Percentiles rank a stretch among this genome's conserved stretches.
Conservation (phyloP, 2,797 vertebrate genomes). For the Nyctibius grandis region DNA sequence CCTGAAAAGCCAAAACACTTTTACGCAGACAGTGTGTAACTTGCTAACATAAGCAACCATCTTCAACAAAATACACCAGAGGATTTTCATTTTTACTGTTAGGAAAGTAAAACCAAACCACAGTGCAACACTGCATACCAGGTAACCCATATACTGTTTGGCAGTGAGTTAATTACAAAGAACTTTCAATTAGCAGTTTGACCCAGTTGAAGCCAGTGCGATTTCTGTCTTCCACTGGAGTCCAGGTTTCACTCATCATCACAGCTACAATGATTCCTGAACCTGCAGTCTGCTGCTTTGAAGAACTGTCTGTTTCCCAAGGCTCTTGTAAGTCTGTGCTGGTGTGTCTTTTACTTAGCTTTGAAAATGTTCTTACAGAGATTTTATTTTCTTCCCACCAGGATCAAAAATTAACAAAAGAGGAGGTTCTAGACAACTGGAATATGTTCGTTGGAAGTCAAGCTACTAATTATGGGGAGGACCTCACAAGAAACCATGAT, state of each 20-base stretch:
- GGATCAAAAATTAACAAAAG: constrained; percentile 92
- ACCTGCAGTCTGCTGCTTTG: neutral
- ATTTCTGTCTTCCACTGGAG: neutral
- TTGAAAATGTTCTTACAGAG: neutral
- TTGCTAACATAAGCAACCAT: neutral
- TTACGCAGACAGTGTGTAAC: neutral
- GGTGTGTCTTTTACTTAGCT: neutral
- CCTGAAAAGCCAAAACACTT: neutral
- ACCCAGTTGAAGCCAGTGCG: neutral
- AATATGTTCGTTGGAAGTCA: constrained; percentile 99
- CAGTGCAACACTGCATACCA: neutral
- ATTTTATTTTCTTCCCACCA: constrained; percentile 45
- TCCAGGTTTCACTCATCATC: neutral
- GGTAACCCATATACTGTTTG: neutral
- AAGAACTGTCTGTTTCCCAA: neutral
- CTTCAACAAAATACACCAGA: neutral
- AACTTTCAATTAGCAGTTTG: neutral
- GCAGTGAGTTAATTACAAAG: neutral
- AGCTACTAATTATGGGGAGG: constrained; percentile 97
- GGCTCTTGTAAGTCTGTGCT: neutral
- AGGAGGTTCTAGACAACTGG: constrained; percentile 97
- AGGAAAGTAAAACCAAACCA: neutral
- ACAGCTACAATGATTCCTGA: neutral
- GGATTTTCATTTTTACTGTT: neutral
- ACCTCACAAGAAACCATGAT: constrained; percentile 93